A percentile compares a stretch with the other conserved stretches of the same genome.
These are phyloP conservation scores for Malurus melanocephalus DNA, from an alignment of 2,113 vertebrate genomes.

Conservation along the genomic window DNA sequence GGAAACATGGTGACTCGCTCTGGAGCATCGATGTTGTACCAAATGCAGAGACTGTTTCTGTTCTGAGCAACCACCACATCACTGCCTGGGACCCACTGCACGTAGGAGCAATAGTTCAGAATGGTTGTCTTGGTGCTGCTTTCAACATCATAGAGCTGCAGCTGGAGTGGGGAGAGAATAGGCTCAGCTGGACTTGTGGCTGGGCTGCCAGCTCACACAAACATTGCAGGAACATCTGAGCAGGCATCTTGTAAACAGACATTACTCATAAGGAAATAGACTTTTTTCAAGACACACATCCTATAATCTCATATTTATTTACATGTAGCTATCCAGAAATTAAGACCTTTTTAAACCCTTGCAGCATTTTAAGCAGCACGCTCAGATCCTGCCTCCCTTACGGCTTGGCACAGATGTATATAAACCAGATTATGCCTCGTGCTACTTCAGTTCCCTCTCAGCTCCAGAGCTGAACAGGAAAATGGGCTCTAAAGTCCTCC, in stretches of 20 bases:
- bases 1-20: slow-evolving; percentile 91
- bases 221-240: background rate
- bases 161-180: slow-evolving; percentile 60
- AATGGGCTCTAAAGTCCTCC: background rate
- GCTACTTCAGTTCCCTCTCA: background rate
- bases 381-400: background rate
- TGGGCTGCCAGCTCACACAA: background rate
- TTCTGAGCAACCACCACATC: slow-evolving; percentile 95
- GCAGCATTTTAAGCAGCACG: background rate
- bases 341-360: background rate
- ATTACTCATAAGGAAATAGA: background rate
- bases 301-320: background rate
- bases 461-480: background rate
- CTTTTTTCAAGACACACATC: background rate
- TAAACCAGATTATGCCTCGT: background rate
- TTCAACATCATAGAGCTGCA: slow-evolving; percentile 88
- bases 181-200: background rate
- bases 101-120: slow-evolving; percentile 90
- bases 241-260: background rate
- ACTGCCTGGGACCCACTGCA: slow-evolving; percentile 94
- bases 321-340: background rate
- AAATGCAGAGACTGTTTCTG: slow-evolving; percentile 86
- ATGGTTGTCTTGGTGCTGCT: slow-evolving; percentile 80
- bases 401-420: rapidly evolving
- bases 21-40: slow-evolving; percentile 94